Conservation (phyloP, 2,113 vertebrate species). For the Anser cygnoides region DNA sequence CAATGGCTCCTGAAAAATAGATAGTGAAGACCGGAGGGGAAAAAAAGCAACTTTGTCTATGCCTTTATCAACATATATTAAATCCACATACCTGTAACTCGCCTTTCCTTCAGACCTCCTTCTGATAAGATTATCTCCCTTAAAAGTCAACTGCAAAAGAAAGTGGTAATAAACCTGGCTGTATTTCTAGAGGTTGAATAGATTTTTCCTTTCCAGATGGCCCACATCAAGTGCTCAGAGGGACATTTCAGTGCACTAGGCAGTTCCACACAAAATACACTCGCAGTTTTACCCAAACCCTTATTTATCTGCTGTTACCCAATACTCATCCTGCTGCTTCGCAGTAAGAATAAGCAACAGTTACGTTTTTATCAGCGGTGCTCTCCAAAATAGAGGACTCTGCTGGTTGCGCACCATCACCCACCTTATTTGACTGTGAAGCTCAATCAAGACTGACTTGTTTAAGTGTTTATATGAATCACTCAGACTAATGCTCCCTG, state of each 20-base stretch:
- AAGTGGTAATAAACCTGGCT: not conserved
- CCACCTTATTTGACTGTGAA: constrained; percentile 14
- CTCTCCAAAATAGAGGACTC: not conserved
- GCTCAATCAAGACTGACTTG: not conserved
- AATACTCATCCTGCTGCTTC: not conserved
- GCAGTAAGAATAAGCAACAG: not conserved
- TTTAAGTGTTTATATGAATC: constrained; percentile 25
- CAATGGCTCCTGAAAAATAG: not conserved
- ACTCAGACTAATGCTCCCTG: not conserved
- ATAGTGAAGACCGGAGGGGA: not conserved
- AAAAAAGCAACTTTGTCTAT: not conserved
- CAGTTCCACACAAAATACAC: not conserved
- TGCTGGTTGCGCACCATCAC: not conserved
- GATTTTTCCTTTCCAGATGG: constrained; percentile 74
- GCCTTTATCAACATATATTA: not conserved
- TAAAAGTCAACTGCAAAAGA: constrained; percentile 29
- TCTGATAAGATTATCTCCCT: not conserved
- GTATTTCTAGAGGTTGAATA: not conserved
- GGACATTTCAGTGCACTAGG: not conserved
- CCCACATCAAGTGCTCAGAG: constrained; percentile 66
- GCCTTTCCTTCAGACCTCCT: constrained; percentile 27
- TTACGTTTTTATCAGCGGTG: not conserved
- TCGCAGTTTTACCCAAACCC: not conserved
- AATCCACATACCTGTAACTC: constrained; percentile 24
- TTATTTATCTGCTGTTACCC: not conserved